phyloP scores from a whole-genome alignment of 1,140 invertebrate genomes.

The Drosophila subobscura region DNA sequence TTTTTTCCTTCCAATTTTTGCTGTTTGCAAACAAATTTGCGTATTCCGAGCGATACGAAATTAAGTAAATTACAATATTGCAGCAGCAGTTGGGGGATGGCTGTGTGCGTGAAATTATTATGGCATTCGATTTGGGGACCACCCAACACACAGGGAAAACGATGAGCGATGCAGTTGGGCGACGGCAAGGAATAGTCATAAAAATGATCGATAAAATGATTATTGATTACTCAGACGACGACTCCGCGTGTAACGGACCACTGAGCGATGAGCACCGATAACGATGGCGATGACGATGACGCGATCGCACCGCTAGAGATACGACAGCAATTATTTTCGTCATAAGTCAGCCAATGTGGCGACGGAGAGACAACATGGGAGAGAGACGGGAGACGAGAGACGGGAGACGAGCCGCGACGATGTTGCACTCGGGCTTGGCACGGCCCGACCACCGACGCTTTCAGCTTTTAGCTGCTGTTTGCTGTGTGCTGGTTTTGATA shows the following conservation, averaged over 20 bases:
- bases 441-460: slow-evolving; percentile 40
- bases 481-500: slow-evolving; percentile 40
- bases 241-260: slow-evolving; percentile 50
- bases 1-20: slow-evolving; percentile 33
- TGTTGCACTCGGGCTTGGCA: slow-evolving; percentile 41
- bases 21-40: slow-evolving; percentile 54
- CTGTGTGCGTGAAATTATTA: slow-evolving; percentile 68
- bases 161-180: slow-evolving; percentile 28
- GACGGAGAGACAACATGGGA: slow-evolving; percentile 9
- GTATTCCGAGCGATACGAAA: slow-evolving; percentile 72
- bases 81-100: background rate
- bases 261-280: slow-evolving; percentile 55
- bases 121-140: slow-evolving; percentile 74
- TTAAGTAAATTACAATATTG: slow-evolving; percentile 81
- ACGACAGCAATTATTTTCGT: slow-evolving; percentile 78
- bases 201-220: slow-evolving; percentile 70
- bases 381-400: too few species aligned
- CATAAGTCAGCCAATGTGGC: slow-evolving; percentile 82
- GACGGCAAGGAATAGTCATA: slow-evolving; percentile 19
- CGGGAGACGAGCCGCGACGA: slow-evolving; percentile 3
- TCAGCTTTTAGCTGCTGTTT: slow-evolving; percentile 8
- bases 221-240: slow-evolving; percentile 77
- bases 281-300: slow-evolving; percentile 71
- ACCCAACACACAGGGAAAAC: slow-evolving; percentile 20
- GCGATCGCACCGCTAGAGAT: slow-evolving; percentile 68